Conservation (phyloP, 2,113 vertebrate genomes). For the Aegithalos caudatus region DNA sequence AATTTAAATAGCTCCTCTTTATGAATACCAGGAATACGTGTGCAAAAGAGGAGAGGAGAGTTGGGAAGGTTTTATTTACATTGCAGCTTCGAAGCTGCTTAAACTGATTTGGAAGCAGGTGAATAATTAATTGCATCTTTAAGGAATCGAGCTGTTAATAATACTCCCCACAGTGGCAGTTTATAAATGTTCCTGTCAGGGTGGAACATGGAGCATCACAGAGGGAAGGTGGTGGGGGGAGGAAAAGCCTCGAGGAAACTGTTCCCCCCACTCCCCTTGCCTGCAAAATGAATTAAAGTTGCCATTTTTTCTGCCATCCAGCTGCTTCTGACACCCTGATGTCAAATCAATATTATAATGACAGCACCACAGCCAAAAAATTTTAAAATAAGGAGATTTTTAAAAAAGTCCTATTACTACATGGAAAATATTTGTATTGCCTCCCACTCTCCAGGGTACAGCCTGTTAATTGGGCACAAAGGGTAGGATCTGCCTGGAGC, state of each 20-base stretch:
- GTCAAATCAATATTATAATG: slow-evolving; percentile 24
- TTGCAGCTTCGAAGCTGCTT: slow-evolving; percentile 47
- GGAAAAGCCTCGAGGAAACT: slow-evolving; percentile 10
- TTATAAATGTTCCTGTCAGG: slow-evolving; percentile 42
- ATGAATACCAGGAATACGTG: background rate
- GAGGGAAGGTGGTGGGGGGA: background rate
- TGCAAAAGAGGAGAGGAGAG: background rate
- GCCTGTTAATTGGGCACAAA: slow-evolving; percentile 32
- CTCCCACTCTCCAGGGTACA: slow-evolving; percentile 19
- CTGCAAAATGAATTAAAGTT: background rate
- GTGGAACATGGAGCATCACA: background rate
- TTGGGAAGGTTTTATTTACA: slow-evolving; percentile 45
- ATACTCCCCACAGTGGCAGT: slow-evolving; percentile 36
- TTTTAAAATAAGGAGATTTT: background rate
- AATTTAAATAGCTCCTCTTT: slow-evolving; percentile 21
- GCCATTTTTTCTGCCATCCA: slow-evolving; percentile 24
- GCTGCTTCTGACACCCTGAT: slow-evolving; percentile 45
- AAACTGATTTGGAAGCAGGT: slow-evolving; percentile 66
- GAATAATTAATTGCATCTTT: slow-evolving; percentile 72
- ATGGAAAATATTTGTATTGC: slow-evolving; percentile 44
- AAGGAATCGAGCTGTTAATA: slow-evolving; percentile 64
- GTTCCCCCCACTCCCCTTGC: background rate
- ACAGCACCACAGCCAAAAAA: background rate
- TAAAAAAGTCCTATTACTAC: background rate
- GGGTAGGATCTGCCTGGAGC: background rate